Evolutionary conservation across 1,140 invertebrate genomes (phyloP).

Genomic region (Acyrthosiphon pisum): DNA sequence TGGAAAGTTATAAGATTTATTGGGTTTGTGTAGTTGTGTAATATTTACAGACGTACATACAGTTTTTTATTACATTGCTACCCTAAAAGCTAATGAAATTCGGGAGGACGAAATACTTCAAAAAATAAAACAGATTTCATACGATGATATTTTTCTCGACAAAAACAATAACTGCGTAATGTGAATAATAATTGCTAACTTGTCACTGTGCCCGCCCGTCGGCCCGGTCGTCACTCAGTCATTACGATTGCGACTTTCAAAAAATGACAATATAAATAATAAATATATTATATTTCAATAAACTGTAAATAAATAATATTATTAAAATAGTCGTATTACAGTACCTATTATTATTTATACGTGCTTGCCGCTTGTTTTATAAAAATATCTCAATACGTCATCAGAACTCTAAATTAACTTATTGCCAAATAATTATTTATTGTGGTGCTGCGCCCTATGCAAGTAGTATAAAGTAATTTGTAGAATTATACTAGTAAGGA

Average conservation of each 20-base stretch:
- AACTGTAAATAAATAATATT: neutral
- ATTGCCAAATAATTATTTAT: neutral
- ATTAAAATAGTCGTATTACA: neutral
- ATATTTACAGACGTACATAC: no score
- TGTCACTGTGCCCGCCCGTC: neutral
- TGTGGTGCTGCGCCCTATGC: neutral
- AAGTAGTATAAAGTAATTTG: neutral
- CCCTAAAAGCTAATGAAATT: neutral
- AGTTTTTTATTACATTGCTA: neutral
- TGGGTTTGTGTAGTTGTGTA: no score
- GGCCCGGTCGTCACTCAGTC: neutral
- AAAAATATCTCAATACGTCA: constrained; percentile 15
- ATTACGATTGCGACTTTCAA: neutral
- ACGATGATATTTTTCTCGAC: neutral
- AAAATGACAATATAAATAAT: neutral
- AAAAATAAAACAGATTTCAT: neutral
- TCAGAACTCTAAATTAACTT: neutral
- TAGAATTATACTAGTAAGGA: neutral
- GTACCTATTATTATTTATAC: neutral
- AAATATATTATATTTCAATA: neutral
- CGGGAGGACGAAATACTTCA: neutral
- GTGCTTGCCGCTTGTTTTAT: neutral
- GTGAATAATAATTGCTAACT: neutral
- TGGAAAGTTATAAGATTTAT: no score
- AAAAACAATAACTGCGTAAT: neutral